Percentiles rank a stretch among this genome's conserved stretches.
These are phyloP conservation scores for Trichomycterus rosablanca DNA, from an alignment of 2,113 vertebrate genomes.

Conservation along the genomic window DNA sequence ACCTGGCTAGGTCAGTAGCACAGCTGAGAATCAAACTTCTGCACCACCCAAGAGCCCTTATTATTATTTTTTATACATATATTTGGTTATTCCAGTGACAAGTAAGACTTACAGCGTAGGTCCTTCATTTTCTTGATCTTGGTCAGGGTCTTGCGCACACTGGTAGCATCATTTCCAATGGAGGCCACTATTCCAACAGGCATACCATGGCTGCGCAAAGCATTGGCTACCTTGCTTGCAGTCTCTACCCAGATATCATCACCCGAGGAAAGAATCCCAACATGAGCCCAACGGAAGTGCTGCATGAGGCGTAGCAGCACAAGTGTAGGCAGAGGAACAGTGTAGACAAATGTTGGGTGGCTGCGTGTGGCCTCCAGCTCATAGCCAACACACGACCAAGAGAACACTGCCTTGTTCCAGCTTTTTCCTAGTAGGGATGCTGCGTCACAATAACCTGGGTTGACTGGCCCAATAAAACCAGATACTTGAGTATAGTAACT, in stretches of 20 bases:
- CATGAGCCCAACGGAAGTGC: conserved; percentile 73
- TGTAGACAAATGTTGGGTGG: conserved; percentile 65
- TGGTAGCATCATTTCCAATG: conserved; percentile 58
- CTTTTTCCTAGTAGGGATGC: conserved; percentile 71
- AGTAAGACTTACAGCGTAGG: conserved; percentile 56
- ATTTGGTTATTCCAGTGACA: neutral
- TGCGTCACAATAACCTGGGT: conserved; percentile 73
- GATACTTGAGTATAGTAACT: conserved; percentile 64
- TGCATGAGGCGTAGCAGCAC: conserved; percentile 65
- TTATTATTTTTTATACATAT: neutral
- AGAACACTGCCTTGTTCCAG: conserved; percentile 74
- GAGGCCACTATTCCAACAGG: conserved; percentile 61
- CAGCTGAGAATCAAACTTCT: too few species aligned
- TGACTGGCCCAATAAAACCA: conserved; percentile 66
- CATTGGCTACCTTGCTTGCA: conserved; percentile 63
- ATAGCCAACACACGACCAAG: conserved; percentile 68
- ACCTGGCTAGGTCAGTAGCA: too few species aligned
- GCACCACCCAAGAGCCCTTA: too few species aligned
- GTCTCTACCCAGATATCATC: conserved; percentile 73
- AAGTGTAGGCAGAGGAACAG: conserved; percentile 63
- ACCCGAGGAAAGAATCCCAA: conserved; percentile 67
- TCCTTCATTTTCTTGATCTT: conserved; percentile 61
- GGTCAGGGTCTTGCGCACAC: conserved; percentile 60
- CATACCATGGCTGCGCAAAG: conserved; percentile 65
- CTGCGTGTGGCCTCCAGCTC: conserved; percentile 62